Percentiles rank a stretch among this genome's conserved stretches.
Conservation (phyloP, 1,140 invertebrate genomes). For the Drosophila arizonae region DNA sequence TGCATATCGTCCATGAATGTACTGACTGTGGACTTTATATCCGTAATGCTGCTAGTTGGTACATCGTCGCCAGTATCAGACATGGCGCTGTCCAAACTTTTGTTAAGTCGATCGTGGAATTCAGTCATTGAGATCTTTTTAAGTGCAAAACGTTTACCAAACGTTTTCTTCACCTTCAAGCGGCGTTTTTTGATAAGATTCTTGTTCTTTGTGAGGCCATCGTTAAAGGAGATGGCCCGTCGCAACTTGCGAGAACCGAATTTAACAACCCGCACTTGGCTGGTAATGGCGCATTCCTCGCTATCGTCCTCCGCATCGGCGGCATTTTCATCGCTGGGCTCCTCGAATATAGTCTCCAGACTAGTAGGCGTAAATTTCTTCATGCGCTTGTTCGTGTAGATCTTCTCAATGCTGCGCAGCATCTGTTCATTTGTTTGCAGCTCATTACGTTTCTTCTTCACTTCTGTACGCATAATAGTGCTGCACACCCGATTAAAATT, state of each 20-base stretch:
- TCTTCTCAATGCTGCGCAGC: constrained; percentile 72
- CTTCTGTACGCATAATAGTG: constrained; percentile 63
- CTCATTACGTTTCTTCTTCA: constrained; percentile 61
- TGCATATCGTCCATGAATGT: constrained; percentile 68
- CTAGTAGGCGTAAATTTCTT: constrained; percentile 72
- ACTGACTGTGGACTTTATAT: constrained; percentile 10
- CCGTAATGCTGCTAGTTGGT: neutral
- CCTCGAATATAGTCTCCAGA: constrained; percentile 78
- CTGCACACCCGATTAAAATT: constrained; percentile 70
- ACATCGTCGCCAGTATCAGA: constrained; percentile 56
- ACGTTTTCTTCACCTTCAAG: constrained; percentile 76
- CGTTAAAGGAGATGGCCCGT: constrained; percentile 65
- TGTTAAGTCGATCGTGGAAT: constrained; percentile 73
- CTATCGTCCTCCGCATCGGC: constrained; percentile 63
- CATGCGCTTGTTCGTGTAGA: constrained; percentile 69
- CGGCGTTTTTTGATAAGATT: constrained; percentile 67
- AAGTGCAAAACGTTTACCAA: constrained; percentile 60
- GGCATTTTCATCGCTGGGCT: constrained; percentile 66
- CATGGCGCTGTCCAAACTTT: constrained; percentile 72
- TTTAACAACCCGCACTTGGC: constrained; percentile 62
- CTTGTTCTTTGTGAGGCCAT: constrained; percentile 76
- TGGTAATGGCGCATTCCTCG: constrained; percentile 59
- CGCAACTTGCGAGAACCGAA: constrained; percentile 64
- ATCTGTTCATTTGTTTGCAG: constrained; percentile 60
- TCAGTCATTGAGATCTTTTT: constrained; percentile 77